These are phyloP conservation scores for Echiichthys vipera DNA, from an alignment of 2,797 vertebrate genomes.

Conservation along the genomic window DNA sequence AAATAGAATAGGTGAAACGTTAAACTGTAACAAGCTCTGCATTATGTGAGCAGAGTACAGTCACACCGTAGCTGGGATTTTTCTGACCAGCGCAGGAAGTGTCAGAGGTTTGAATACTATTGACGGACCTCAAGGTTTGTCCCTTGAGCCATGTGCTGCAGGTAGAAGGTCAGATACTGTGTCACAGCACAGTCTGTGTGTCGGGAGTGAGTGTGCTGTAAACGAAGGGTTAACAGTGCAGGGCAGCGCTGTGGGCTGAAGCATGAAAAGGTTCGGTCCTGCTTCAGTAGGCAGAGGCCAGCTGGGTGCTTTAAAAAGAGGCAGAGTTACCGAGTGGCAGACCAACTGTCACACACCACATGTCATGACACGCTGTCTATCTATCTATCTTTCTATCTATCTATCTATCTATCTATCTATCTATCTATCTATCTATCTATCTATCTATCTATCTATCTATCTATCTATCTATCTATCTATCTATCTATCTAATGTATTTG, in stretches of 20 bases:
- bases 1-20: not conserved
- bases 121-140: not conserved
- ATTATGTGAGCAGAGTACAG: not conserved
- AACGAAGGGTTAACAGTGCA: slow-evolving; percentile 55
- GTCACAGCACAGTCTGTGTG: not conserved
- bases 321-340: slow-evolving; percentile 60
- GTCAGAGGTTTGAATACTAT: slow-evolving; percentile 14
- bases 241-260: slow-evolving; percentile 44
- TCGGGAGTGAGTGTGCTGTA: not conserved
- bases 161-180: slow-evolving; percentile 12
- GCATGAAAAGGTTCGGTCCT: slow-evolving; percentile 57
- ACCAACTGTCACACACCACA: slow-evolving; percentile 57
- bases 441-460: not conserved
- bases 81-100: not conserved
- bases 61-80: not conserved
- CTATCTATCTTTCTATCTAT: not conserved
- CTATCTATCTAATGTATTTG: not conserved
- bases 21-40: not conserved
- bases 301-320: slow-evolving; percentile 68
- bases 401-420: not conserved
- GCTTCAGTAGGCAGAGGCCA: slow-evolving; percentile 57
- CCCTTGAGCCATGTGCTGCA: slow-evolving; percentile 3
- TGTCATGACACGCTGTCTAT: slow-evolving; percentile 23
- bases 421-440: not conserved
- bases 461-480: not conserved